Conservation (phyloP, 2,888 invertebrate genomes). For the Tenthredo livida region DNA sequence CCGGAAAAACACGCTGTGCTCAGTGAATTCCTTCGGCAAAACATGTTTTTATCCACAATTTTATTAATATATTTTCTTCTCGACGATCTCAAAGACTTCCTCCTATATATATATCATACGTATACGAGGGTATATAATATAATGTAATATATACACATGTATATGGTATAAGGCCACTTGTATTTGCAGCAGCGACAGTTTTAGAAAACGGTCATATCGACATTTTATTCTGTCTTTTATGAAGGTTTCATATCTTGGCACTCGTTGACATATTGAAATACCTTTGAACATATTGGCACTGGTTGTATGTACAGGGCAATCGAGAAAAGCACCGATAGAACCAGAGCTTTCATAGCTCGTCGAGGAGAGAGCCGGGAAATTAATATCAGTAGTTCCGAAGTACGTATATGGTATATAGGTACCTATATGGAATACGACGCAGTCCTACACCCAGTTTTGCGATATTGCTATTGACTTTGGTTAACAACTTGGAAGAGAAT, state of each 20-base stretch:
- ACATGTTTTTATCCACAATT: slow-evolving; percentile 9
- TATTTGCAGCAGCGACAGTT: not conserved
- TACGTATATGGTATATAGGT: too few relatives aligned
- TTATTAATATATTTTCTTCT: not conserved
- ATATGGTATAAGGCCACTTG: not conserved
- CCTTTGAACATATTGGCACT: slow-evolving; percentile 18
- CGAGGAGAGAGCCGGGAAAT: slow-evolving; percentile 5
- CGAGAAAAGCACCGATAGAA: not conserved
- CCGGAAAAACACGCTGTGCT: not conserved
- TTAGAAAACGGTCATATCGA: not conserved
- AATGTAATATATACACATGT: not conserved
- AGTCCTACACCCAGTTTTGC: not conserved
- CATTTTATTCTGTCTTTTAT: slow-evolving; percentile 29
- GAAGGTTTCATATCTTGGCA: slow-evolving; percentile 29
- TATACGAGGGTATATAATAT: too few relatives aligned
- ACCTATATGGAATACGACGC: not conserved
- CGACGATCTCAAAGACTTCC: not conserved
- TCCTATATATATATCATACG: not conserved
- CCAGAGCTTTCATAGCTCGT: slow-evolving; percentile 1
- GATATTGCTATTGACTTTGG: slow-evolving; percentile 1
- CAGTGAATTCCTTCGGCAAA: not conserved
- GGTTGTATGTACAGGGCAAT: not conserved
- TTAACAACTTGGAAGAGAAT: not conserved
- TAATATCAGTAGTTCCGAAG: slow-evolving; percentile 23
- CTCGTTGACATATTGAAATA: slow-evolving; percentile 40